A percentile compares a stretch with the other conserved stretches of the same genome.
phyloP scores from a whole-genome alignment of 2,888 invertebrate species.

The Xanthostigma xanthostigma region DNA sequence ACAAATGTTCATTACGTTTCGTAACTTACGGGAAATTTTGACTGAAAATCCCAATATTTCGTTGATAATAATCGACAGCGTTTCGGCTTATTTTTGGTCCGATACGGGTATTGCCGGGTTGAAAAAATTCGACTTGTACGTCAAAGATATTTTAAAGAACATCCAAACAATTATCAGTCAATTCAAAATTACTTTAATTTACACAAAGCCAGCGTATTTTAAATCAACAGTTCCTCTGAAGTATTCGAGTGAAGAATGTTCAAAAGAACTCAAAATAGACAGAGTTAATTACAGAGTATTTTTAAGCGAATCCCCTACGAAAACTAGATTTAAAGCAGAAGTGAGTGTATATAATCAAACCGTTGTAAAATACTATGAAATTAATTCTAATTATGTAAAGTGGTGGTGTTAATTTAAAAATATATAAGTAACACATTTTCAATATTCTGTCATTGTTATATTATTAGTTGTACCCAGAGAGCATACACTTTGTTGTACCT shows the following conservation, averaged over 20 bases:
- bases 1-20: slow-evolving; percentile 24
- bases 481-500: too few species aligned
- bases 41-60: slow-evolving; percentile 26
- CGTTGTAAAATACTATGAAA: background rate
- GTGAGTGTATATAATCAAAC: background rate
- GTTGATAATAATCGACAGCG: slow-evolving; percentile 32
- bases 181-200: slow-evolving; percentile 1
- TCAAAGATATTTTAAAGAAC: background rate
- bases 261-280: background rate
- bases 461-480: too few species aligned
- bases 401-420: too few species aligned
- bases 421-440: too few species aligned
- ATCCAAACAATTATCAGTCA: background rate
- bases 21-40: slow-evolving; percentile 26
- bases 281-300: background rate
- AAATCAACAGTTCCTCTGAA: background rate
- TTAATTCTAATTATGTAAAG: background rate
- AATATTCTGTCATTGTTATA: too few species aligned
- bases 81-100: slow-evolving; percentile 35
- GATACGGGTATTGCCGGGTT: slow-evolving; percentile 6
- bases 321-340: background rate
- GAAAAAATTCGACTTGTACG: background rate
- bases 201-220: slow-evolving; percentile 1
- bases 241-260: background rate
- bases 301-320: background rate